Conservation (phyloP, 2,888 invertebrate genomes). For the Lycocerus yunnanus region DNA sequence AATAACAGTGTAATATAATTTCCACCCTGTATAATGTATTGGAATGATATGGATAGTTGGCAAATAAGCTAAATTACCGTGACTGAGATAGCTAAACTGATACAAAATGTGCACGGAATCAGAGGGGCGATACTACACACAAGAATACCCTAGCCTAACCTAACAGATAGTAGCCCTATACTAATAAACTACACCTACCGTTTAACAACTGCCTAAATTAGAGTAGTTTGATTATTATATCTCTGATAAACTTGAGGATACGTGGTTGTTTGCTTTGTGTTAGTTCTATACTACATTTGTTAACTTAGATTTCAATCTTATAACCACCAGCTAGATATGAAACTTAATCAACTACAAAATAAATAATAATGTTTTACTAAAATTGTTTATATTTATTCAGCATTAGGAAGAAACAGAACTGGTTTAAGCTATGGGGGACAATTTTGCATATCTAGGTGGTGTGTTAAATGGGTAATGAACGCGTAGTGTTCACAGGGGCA, state of each 20-base stretch:
- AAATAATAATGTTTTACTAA: not conserved
- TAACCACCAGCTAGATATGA: conserved; percentile 27
- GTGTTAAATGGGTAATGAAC: conserved; percentile 35
- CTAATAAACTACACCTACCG: conserved; percentile 50
- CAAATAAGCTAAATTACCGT: conserved; percentile 31
- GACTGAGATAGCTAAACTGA: conserved; percentile 40
- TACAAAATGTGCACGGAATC: conserved; percentile 36
- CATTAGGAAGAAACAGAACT: not conserved
- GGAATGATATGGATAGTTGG: conserved; percentile 38
- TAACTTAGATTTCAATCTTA: conserved; percentile 16
- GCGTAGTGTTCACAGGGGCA: conserved; percentile 73
- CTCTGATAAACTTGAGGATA: conserved; percentile 22
- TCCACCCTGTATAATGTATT: conserved; percentile 34
- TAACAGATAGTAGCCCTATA: conserved; percentile 48
- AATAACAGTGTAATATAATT: conserved; percentile 7
- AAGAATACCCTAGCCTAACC: conserved; percentile 50
- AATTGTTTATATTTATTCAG: not conserved
- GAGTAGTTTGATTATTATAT: conserved; percentile 23
- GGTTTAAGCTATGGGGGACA: conserved; percentile 4
- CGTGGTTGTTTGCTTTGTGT: conserved; percentile 29
- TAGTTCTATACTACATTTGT: conserved; percentile 29
- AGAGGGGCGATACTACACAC: conserved; percentile 48
- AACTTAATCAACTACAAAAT: not conserved
- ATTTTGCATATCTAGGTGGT: conserved; percentile 25
- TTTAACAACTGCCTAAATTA: conserved; percentile 39